Evolutionary conservation across 2,888 invertebrate genomes (phyloP).

Genomic region (Aromia moschata): DNA sequence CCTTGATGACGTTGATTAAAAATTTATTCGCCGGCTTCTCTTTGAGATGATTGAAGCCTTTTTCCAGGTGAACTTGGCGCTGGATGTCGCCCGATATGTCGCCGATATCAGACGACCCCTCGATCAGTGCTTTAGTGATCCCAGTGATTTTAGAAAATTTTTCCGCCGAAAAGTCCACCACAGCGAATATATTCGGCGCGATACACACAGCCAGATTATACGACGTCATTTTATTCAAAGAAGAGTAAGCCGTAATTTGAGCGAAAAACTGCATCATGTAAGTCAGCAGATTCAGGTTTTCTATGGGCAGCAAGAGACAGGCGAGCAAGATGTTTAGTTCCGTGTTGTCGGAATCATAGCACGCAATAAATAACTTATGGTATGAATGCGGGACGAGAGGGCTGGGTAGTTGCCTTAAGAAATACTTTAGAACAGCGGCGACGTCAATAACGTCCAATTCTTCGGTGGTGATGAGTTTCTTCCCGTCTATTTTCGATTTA

Average conservation of each 20-base stretch:
- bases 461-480: conserved; percentile 64
- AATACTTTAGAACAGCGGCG: conserved; percentile 84
- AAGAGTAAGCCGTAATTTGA: conserved; percentile 22
- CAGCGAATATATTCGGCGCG: conserved; percentile 29
- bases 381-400: conserved; percentile 77
- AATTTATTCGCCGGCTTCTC: neutral
- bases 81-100: conserved; percentile 23
- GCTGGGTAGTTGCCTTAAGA: conserved; percentile 83
- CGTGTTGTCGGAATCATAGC: conserved; percentile 68
- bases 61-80: neutral
- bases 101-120: conserved; percentile 26
- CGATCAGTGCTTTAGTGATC: conserved; percentile 25
- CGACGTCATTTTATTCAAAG: conserved; percentile 25
- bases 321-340: conserved; percentile 71
- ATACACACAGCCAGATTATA: conserved; percentile 25
- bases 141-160: conserved; percentile 8
- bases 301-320: conserved; percentile 76
- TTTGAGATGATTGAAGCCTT: neutral
- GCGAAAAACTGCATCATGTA: conserved; percentile 75
- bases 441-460: conserved; percentile 83
- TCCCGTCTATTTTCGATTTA: conserved; percentile 53
- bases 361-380: conserved; percentile 79
- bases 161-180: conserved; percentile 3
- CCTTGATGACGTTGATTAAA: neutral
- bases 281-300: conserved; percentile 79